Percentiles rank a stretch among this genome's conserved stretches.
These are phyloP conservation scores for Megalops cyprinoides DNA, from an alignment of 2,797 vertebrate species.

Conservation along the genomic window DNA sequence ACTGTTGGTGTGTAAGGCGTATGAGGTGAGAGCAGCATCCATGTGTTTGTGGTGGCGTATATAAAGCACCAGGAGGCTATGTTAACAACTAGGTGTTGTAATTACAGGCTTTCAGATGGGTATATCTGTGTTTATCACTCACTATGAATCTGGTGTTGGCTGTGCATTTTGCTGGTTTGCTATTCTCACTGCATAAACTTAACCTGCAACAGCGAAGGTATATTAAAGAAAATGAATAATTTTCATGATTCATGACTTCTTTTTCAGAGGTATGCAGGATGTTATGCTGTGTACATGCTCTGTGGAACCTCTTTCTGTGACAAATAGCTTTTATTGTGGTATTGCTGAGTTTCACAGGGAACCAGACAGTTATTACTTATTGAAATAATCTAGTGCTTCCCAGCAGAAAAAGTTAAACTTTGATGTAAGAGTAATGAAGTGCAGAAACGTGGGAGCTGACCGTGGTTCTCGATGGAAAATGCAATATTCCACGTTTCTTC, in stretches of 20 bases:
- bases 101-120: not conserved
- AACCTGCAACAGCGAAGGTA: no score
- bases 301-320: not conserved
- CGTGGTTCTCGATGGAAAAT: not conserved
- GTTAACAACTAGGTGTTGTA: not conserved
- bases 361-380: not conserved
- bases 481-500: not conserved
- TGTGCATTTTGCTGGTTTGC: not conserved
- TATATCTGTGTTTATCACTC: not conserved
- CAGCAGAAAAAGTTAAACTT: not conserved
- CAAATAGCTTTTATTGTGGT: not conserved
- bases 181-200: no score
- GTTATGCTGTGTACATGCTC: no score
- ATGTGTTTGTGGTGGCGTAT: not conserved
- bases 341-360: not conserved
- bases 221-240: no score
- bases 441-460: not conserved
- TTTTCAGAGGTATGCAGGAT: not conserved
- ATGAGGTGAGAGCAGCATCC: not conserved
- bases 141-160: not conserved
- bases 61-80: not conserved
- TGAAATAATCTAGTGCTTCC: not conserved
- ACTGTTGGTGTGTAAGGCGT: not conserved
- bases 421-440: not conserved
- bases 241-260: not conserved